Conservation (phyloP, 1,140 invertebrate species). For the Bombus breviceps region DNA sequence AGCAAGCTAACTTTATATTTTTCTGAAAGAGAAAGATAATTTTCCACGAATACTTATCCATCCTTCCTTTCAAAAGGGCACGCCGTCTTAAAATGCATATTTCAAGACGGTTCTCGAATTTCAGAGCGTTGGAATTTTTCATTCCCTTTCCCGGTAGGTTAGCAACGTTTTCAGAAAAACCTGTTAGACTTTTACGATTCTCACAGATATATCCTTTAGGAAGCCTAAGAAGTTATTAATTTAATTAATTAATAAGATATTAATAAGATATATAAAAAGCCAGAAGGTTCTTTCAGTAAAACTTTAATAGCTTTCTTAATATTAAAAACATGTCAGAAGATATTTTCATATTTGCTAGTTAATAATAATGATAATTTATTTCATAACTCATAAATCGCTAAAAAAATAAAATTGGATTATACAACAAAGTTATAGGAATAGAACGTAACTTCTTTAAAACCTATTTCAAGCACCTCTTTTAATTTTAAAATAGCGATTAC, state of each 20-base stretch:
- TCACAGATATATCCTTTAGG: background rate
- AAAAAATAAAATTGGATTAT: background rate
- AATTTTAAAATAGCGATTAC: background rate
- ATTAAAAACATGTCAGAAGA: background rate
- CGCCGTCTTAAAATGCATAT: conserved; percentile 39
- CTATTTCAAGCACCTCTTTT: background rate
- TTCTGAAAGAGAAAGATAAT: conserved; percentile 24
- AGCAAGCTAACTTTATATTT: background rate
- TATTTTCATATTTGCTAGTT: background rate
- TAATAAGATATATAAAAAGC: no score
- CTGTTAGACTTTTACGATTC: background rate
- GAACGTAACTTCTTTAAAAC: background rate
- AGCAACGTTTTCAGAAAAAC: conserved; percentile 6
- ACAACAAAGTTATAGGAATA: background rate
- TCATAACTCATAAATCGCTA: no score
- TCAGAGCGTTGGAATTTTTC: conserved; percentile 46
- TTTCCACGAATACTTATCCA: background rate
- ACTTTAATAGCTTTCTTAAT: background rate
- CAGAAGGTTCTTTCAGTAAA: background rate
- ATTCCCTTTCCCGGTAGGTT: background rate
- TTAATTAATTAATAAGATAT: no score
- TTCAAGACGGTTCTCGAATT: conserved; percentile 42
- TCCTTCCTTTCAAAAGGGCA: conserved; percentile 7
- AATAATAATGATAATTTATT: background rate
- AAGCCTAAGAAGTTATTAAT: background rate